These are phyloP conservation scores for Dolichopus griseipennis DNA, from an alignment of 2,888 invertebrate species.

Conservation along the genomic window DNA sequence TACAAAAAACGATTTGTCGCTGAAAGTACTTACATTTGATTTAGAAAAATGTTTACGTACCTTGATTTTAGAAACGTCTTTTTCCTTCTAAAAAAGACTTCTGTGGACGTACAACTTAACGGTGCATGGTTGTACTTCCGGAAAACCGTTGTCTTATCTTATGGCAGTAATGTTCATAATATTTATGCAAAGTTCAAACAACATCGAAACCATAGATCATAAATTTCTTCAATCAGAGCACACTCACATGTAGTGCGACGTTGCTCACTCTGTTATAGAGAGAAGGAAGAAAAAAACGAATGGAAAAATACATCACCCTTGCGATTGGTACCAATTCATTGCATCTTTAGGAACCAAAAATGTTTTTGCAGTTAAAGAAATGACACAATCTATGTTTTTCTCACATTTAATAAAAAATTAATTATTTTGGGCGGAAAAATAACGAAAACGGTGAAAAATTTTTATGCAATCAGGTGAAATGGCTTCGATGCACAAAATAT, in stretches of 20 bases:
- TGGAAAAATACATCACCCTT: constrained; percentile 7
- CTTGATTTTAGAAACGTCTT: background rate
- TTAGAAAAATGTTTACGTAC: background rate
- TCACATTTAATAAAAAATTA: no score
- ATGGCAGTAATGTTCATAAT: no score
- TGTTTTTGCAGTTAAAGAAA: no score
- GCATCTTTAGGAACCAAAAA: no score
- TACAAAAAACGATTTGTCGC: no score
- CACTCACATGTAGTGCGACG: constrained; percentile 11
- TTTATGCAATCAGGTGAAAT: background rate
- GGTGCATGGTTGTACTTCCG: background rate
- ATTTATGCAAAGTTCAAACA: no score
- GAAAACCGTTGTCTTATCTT: no score
- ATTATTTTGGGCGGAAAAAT: no score
- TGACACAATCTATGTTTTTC: no score
- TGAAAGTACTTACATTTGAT: background rate
- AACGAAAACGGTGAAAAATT: no score
- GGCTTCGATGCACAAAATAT: background rate
- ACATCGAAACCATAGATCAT: constrained; percentile 7
- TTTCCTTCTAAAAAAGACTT: background rate
- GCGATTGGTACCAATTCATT: background rate
- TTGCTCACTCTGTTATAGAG: constrained; percentile 7
- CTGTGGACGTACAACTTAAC: background rate
- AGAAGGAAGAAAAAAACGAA: background rate
- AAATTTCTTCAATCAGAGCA: background rate